phyloP scores from a whole-genome alignment of 1,140 invertebrate genomes.

The Dinothrombium tinctorium region DNA sequence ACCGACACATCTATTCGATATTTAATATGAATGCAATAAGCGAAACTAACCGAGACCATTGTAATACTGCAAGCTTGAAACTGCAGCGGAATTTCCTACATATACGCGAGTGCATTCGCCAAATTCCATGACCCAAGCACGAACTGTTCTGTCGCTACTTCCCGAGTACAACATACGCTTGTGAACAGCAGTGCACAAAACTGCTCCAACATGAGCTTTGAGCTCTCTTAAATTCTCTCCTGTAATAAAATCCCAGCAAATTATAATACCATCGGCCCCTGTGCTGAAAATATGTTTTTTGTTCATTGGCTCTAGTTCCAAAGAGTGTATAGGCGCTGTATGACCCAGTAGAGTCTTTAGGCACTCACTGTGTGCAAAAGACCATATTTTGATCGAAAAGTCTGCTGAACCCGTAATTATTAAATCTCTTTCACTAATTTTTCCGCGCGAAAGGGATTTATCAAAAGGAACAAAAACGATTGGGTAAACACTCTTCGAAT shows the following conservation, averaged over 20 bases:
- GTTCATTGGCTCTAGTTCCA: constrained; percentile 22
- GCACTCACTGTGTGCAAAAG: constrained; percentile 24
- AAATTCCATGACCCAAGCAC: constrained; percentile 31
- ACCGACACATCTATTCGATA: constrained; percentile 25
- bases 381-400: constrained; percentile 25
- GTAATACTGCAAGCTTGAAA: constrained; percentile 24
- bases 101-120: constrained; percentile 29
- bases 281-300: constrained; percentile 26
- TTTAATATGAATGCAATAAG: constrained; percentile 4
- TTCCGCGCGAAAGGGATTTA: constrained; percentile 12
- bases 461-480: constrained; percentile 25
- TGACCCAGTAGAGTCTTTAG: constrained; percentile 21
- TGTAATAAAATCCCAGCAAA: constrained; percentile 25
- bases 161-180: constrained; percentile 30
- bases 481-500: constrained; percentile 28
- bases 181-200: constrained; percentile 28
- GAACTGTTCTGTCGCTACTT: constrained; percentile 27
- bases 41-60: constrained; percentile 26
- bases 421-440: constrained; percentile 15
- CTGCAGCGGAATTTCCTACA: constrained; percentile 26
- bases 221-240: constrained; percentile 23
- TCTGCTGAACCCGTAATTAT: constrained; percentile 28
- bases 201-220: constrained; percentile 25
- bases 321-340: constrained; percentile 25
- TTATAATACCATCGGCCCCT: constrained; percentile 24